These are phyloP conservation scores for Bos taurus DNA, from an alignment of 2,113 vertebrate species.

Conservation along the genomic window DNA sequence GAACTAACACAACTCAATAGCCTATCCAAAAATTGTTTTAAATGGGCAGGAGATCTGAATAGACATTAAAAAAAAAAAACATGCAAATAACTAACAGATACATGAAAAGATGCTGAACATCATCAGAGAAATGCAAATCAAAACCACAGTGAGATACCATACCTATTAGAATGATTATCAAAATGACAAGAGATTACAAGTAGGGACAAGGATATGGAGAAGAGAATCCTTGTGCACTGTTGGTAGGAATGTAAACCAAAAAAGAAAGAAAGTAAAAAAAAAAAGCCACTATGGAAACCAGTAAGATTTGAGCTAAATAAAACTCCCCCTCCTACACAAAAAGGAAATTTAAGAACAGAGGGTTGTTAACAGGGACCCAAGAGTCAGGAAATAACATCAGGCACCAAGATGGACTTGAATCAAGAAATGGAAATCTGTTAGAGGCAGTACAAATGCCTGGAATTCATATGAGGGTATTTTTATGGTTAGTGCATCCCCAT, in stretches of 20 bases:
- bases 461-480: background rate
- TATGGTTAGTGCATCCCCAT: background rate
- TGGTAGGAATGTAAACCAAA: background rate
- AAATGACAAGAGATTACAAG: background rate
- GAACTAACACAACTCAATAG: background rate
- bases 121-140: background rate
- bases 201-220: background rate
- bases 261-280: background rate
- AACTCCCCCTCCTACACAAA: background rate
- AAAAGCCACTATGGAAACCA: background rate
- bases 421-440: background rate
- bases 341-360: background rate
- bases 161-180: background rate
- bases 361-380: background rate
- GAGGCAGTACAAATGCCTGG: background rate
- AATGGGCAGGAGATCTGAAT: background rate
- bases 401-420: background rate
- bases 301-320: background rate
- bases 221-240: background rate
- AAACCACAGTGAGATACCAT: background rate
- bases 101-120: background rate
- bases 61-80: background rate
- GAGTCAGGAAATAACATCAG: background rate
- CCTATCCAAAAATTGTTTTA: background rate
- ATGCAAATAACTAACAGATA: background rate